Conservation (phyloP, 2,888 invertebrate species). For the Eupithecia insigniata region DNA sequence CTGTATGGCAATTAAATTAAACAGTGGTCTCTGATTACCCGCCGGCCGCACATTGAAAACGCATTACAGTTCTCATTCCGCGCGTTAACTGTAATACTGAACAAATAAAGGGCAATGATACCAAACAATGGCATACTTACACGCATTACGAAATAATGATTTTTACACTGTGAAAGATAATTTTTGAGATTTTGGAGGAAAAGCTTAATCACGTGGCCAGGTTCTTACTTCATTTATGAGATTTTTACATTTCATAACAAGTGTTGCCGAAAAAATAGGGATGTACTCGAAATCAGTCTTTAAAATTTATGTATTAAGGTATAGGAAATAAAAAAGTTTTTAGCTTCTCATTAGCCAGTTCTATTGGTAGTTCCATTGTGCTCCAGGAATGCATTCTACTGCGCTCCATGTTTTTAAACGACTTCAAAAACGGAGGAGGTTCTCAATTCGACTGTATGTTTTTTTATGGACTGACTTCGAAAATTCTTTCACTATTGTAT, state of each 20-base stretch:
- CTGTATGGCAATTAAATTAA: constrained; percentile 36
- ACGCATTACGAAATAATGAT: constrained; percentile 2
- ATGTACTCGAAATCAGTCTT: background rate
- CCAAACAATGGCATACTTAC: constrained; percentile 11
- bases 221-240: background rate
- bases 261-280: no score
- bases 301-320: background rate
- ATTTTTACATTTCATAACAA: background rate
- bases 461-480: no score
- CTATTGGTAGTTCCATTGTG: no score
- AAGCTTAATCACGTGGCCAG: background rate
- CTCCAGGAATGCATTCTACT: no score
- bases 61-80: constrained; percentile 37
- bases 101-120: constrained; percentile 22
- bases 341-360: background rate
- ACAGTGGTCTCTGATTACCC: constrained; percentile 32
- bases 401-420: no score
- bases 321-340: background rate
- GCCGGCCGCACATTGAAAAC: constrained; percentile 36
- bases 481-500: no score
- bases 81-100: constrained; percentile 23
- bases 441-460: no score
- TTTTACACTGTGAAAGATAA: background rate
- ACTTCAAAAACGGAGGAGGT: no score
- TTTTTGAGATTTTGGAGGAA: background rate